Evolutionary conservation across 1,140 invertebrate species (phyloP), one percentile per base, ranked within the genome.

Genomic region (Mamestra configurata): DNA sequence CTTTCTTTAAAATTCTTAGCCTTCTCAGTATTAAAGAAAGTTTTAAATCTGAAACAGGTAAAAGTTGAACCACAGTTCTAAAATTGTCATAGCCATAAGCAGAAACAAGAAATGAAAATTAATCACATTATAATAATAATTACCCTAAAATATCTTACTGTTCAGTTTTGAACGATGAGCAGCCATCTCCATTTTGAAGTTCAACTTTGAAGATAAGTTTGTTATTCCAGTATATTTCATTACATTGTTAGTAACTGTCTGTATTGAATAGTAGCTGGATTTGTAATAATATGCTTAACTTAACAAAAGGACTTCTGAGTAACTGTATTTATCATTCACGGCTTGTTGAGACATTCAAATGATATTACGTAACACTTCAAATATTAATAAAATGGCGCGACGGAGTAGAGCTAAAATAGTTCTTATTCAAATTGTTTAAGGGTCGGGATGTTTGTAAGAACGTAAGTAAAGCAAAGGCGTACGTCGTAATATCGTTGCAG

Each of bases 151-250:
- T 66, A 57, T 40, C 35, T 20, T 40, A 20, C 11, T 18, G 18
- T 66, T 66, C 18, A 20, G n/a, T 66, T 66, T 4, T 13, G 10
- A 66, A 22, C 7, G 35, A 66, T 22, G 10, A n/a, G 4, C 15
- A 68, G 20, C 6, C 13, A 13, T 71, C 27, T 10, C 7, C 68
- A 53, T 40, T 75, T 46, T 11, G 20, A 1, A n/a, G 37, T 20
- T 22, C 18, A 57, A 59, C 71, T 75, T 43, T 59, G 0, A 22
- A 75, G 53, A 75, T 75, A 57, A 40, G 37, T 40, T 43, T 75
- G 35, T 75, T 75, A 75, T 75, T 75, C 35, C 71, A 75, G 71
- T 75, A 75, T 75, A 75, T 59, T 59, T 75, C 35, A 75, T n/a
- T 75, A 27, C 53, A 43, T 59, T 75, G 18, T 59, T 46, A 11